Evolutionary conservation across 2,888 invertebrate genomes (phyloP).

Genomic region (Agrochola macilenta): DNA sequence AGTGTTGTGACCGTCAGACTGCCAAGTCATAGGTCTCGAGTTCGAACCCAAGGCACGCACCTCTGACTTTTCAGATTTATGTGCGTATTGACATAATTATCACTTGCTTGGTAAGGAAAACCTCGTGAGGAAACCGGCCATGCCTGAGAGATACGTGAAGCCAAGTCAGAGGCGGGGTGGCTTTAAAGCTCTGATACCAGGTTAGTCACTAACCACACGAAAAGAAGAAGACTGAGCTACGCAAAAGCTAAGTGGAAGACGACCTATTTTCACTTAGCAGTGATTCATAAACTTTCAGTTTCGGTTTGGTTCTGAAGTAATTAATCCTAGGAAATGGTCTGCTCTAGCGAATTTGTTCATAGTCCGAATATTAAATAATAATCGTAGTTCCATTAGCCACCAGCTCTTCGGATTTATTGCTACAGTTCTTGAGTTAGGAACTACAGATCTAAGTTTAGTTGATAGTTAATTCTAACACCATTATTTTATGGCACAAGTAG

Average conservation of each 20-base stretch:
- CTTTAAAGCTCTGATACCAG: too few species aligned
- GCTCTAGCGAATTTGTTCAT: not conserved
- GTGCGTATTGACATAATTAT: too few species aligned
- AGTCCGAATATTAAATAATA: constrained; percentile 10
- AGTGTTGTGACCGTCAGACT: too few species aligned
- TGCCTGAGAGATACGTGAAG: too few species aligned
- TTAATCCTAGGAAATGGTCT: constrained; percentile 19
- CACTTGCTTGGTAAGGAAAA: too few species aligned
- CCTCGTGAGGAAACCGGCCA: too few species aligned
- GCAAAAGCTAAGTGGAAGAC: not conserved
- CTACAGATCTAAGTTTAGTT: not conserved
- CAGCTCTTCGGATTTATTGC: constrained; percentile 11
- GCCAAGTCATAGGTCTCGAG: too few species aligned
- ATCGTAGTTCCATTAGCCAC: not conserved
- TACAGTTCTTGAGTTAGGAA: not conserved
- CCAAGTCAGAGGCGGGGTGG: too few species aligned
- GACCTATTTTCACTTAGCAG: not conserved
- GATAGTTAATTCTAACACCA: not conserved
- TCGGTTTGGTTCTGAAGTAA: constrained; percentile 2
- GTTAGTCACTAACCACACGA: too few species aligned
- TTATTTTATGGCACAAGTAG: not conserved
- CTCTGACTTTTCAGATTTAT: too few species aligned
- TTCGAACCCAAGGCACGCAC: too few species aligned
- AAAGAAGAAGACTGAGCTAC: too few species aligned
- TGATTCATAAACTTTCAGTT: not conserved